A percentile compares a stretch with the other conserved stretches of the same genome.
Conservation (phyloP, 2,888 invertebrate species). For the Metacarcinus magister region DNA sequence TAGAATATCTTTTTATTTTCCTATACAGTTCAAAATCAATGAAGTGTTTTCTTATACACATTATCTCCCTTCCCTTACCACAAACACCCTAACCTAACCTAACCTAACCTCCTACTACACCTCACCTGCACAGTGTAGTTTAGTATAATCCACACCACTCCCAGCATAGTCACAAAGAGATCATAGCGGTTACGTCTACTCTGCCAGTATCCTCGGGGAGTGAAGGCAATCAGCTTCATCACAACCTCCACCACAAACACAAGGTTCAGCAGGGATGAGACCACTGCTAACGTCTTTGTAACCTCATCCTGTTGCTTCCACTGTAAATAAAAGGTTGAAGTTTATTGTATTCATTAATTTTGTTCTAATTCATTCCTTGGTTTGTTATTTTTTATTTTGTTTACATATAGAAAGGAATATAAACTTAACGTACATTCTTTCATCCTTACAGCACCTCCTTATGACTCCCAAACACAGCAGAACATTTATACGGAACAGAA, state of each 20-base stretch:
- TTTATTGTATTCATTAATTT: too few relatives aligned
- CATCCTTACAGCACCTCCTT: too few relatives aligned
- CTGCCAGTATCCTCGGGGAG: conserved; percentile 99
- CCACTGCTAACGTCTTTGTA: conserved; percentile 89
- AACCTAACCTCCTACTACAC: too few relatives aligned
- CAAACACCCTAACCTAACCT: not conserved
- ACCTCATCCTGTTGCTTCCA: conserved; percentile 77
- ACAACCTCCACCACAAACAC: conserved; percentile 98
- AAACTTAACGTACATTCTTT: too few relatives aligned
- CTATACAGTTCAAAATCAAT: too few relatives aligned
- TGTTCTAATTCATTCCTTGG: too few relatives aligned
- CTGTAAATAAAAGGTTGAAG: conserved; percentile 61
- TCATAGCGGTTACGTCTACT: conserved; percentile 98
- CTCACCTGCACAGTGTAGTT: conserved; percentile 88
- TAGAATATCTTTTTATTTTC: too few relatives aligned
- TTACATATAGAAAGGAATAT: too few relatives aligned
- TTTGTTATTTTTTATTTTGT: too few relatives aligned
- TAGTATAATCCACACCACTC: conserved; percentile 98
- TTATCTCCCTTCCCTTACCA: not conserved
- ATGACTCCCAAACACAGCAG: too few relatives aligned
- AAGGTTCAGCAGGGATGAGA: conserved; percentile 94
- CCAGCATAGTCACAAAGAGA: conserved; percentile 97
- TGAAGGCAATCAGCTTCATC: conserved; percentile 99
- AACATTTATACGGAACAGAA: not conserved
- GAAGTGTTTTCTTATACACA: too few relatives aligned